Evolutionary conservation across 2,888 invertebrate genomes (phyloP), one percentile per base, ranked within the genome.

Genomic region (Leptinotarsa tumamoca): DNA sequence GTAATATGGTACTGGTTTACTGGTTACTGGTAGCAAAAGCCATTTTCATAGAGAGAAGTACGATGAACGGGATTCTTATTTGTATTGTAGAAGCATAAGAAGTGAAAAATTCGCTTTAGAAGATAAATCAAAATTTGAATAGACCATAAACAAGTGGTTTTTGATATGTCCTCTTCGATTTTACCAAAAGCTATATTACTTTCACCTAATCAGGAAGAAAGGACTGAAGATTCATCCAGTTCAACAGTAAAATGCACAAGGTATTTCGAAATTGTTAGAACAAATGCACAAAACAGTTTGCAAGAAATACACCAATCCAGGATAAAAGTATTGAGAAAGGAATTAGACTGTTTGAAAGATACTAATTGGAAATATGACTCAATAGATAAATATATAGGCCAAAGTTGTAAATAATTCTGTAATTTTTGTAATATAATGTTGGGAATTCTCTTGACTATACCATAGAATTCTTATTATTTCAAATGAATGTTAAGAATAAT

Each of bases 281-380:
- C 83, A 49, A 87, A 83, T 79, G 85, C 84, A 1, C 81, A 82
- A 63, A 83, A 84, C 77, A 83, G 84, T 74, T 75, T 84, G 27
- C 82, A 91, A 58, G 95, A 95, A 84, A 90, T 92, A 76, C 95
- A 95, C 82, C 90, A 92, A 75, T 94, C 93, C 84, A 90, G 95
- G 79, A 90, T 95, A 73, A 93, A 94, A 86, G 89, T 90, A 54
- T 87, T 95, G 56, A 90, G 95, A 75, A 95, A 94, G 86, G 94
- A 95, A 88, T 88, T 95, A 73, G 94, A 94, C 81, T 93, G 93
- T 85, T 88, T 95, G n/a, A 94, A 93, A 85, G 91, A 92, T 72
- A 95, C 95, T 0, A 94, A 95, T 85, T 95, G 95, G 95, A 93
- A 94, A 87, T 95, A 94, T 89, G 93, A 94, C 71, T 89, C 91